Conservation (phyloP, 2,888 invertebrate species). For the Heliconius cydno region DNA sequence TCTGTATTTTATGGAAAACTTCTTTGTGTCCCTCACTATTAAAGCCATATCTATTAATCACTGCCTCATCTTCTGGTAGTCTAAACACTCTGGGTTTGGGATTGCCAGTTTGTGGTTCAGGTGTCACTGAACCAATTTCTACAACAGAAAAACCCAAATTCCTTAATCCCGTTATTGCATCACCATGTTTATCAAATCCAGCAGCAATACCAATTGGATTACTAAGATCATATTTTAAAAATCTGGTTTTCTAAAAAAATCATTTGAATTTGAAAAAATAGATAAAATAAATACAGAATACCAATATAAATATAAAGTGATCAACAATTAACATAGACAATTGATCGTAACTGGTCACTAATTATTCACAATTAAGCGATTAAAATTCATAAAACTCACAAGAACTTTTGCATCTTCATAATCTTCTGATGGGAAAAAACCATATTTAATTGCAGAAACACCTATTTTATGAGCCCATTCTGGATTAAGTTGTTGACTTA, state of each 20-base stretch:
- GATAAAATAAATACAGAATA: not conserved
- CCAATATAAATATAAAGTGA: not conserved
- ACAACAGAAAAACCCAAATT: constrained; percentile 97
- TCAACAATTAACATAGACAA: constrained; percentile 2
- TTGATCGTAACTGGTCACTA: not conserved
- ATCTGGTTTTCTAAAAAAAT: constrained; percentile 84
- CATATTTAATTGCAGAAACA: constrained; percentile 89
- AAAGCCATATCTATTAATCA: constrained; percentile 95
- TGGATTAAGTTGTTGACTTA: constrained; percentile 87
- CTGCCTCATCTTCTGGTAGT: constrained; percentile 91
- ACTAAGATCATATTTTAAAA: constrained; percentile 88
- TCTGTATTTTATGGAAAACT: constrained; percentile 87
- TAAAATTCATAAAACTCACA: constrained; percentile 71
- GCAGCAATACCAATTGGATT: constrained; percentile 99
- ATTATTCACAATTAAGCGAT: not conserved
- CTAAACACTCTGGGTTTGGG: constrained; percentile 96
- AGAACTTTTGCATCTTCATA: constrained; percentile 85
- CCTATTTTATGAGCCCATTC: constrained; percentile 93
- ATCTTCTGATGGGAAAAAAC: constrained; percentile 85
- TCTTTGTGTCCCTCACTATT: constrained; percentile 96
- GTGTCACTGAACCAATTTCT: constrained; percentile 98
- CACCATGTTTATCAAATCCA: constrained; percentile 99
- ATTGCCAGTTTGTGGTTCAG: constrained; percentile 96
- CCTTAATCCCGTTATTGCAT: constrained; percentile 91
- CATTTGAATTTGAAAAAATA: not conserved